These are phyloP conservation scores for Rhagonycha fulva DNA, from an alignment of 2,888 invertebrate species.

Conservation along the genomic window DNA sequence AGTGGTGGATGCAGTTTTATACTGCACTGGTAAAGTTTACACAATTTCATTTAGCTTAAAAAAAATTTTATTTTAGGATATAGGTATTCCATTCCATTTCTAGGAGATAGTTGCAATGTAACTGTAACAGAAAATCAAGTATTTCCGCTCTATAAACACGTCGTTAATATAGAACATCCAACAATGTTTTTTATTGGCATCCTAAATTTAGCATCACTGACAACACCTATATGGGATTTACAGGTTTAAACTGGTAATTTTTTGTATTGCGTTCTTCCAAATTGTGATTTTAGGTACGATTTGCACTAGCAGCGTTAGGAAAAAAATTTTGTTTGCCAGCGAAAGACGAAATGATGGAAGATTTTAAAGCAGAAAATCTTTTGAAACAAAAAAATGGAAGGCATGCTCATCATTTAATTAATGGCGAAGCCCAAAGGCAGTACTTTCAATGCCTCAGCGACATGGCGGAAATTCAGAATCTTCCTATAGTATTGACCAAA, in stretches of 20 bases:
- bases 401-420: background rate
- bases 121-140: slow-evolving; percentile 76
- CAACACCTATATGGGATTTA: slow-evolving; percentile 62
- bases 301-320: slow-evolving; percentile 63
- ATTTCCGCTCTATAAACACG: slow-evolving; percentile 84
- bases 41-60: background rate
- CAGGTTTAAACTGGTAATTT: background rate
- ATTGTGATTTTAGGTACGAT: slow-evolving; percentile 57
- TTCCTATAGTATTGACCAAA: background rate
- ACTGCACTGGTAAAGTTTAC: slow-evolving; percentile 66
- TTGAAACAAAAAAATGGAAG: slow-evolving; percentile 60
- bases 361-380: slow-evolving; percentile 62
- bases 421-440: background rate
- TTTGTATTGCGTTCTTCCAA: background rate
- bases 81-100: slow-evolving; percentile 57
- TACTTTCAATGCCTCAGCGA: background rate
- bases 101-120: slow-evolving; percentile 66
- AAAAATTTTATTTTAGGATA: slow-evolving; percentile 52
- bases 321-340: slow-evolving; percentile 64
- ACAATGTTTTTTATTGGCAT: slow-evolving; percentile 84
- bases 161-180: slow-evolving; percentile 80
- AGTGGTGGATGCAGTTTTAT: slow-evolving; percentile 67
- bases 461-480: background rate
- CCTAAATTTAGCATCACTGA: slow-evolving; percentile 76
- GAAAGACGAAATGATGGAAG: slow-evolving; percentile 65